Conservation (phyloP, 2,888 invertebrate species). For the Amphimallon solstitiale region DNA sequence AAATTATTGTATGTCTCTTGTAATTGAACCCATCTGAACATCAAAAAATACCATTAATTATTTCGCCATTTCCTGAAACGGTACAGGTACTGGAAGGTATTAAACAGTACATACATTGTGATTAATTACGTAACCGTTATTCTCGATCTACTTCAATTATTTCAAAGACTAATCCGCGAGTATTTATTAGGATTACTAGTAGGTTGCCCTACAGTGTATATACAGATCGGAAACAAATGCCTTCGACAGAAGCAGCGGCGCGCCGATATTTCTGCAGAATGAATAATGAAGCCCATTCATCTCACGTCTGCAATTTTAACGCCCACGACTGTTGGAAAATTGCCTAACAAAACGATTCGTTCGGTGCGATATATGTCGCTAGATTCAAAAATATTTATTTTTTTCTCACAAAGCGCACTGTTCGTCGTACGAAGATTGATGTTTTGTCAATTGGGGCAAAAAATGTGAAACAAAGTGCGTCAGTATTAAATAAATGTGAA, state of each 20-base stretch:
- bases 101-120: conserved; percentile 6
- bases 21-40: too few relatives aligned
- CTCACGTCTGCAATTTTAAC: conserved; percentile 30
- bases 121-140: conserved; percentile 20
- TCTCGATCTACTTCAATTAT: conserved; percentile 24
- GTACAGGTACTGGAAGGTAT: background rate
- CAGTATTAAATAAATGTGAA: conserved; percentile 26
- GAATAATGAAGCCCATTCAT: conserved; percentile 30
- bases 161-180: conserved; percentile 27
- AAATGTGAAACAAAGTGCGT: conserved; percentile 26
- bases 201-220: conserved; percentile 7
- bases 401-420: background rate
- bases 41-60: background rate
- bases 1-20: too few relatives aligned
- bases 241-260: conserved; percentile 13
- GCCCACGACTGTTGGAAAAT: conserved; percentile 31
- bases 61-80: too few relatives aligned
- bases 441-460: conserved; percentile 25
- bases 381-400: conserved; percentile 29
- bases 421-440: conserved; percentile 17
- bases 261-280: conserved; percentile 30
- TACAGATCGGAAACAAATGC: conserved; percentile 21
- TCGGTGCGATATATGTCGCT: conserved; percentile 18
- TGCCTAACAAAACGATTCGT: conserved; percentile 33
- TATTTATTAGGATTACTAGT: conserved; percentile 26